Conservation (phyloP, 2,888 invertebrate species). For the Pyrrhia umbra region DNA sequence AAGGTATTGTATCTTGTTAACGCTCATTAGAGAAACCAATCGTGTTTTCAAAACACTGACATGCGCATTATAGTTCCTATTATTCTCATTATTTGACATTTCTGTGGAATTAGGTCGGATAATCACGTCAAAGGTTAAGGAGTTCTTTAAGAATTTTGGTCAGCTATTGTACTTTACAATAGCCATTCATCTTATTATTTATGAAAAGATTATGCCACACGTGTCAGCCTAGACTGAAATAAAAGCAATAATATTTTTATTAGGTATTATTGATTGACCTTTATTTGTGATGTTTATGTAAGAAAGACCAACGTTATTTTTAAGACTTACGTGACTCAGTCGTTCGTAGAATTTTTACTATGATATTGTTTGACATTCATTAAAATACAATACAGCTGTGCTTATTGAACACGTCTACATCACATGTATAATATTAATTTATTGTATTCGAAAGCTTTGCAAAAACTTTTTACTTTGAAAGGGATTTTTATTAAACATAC, state of each 20-base stretch:
- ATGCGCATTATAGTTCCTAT: neutral
- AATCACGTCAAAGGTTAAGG: neutral
- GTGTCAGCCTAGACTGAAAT: neutral
- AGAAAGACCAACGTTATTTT: constrained; percentile 20
- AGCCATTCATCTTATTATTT: constrained; percentile 6
- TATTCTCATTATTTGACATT: neutral
- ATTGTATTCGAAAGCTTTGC: neutral
- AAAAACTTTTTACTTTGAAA: neutral
- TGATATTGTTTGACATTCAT: constrained; percentile 29
- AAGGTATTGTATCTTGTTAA: too few relatives aligned
- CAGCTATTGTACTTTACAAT: constrained; percentile 13
- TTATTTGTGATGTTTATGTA: constrained; percentile 10
- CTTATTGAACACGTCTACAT: constrained; percentile 4
- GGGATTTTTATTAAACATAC: too few relatives aligned
- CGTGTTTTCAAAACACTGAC: neutral
- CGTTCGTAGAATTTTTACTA: constrained; percentile 27
- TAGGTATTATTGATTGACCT: constrained; percentile 7
- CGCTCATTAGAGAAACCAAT: neutral
- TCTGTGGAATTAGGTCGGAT: neutral
- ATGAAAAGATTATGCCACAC: neutral
- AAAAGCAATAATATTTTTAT: neutral
- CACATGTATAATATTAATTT: neutral
- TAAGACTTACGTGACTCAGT: constrained; percentile 20
- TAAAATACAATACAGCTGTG: constrained; percentile 19
- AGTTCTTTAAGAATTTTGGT: neutral